Base-by-base conservation (phyloP, 2,113 vertebrate genomes). In the Ceyx cyanopectus region DNA sequence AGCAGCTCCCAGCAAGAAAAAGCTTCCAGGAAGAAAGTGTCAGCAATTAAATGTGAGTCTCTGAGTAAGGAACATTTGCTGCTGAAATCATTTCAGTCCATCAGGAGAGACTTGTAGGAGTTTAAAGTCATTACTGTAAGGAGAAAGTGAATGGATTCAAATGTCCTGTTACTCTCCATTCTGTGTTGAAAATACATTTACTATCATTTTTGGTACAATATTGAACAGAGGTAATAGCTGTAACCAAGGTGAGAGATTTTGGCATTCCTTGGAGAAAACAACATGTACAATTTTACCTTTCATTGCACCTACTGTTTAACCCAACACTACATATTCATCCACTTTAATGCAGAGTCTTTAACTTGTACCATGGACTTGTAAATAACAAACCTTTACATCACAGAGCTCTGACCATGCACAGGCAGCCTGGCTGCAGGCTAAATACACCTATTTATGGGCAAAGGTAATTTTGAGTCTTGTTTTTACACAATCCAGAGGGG, bases 1-100 rank as follows among this genome's bases (percentile, higher is more conserved):
- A 40, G 85, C 56, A 94, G 87, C 76, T 68, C 58, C 78, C 74
- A 92, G 85, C 27, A 5, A 65, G 66, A 90, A 83, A 89, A 83
- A 89, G 81, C 87, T 60, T 70, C 70, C 70, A 70, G 48, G 9
- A 69, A 57, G 72, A 80, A 46, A 37, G 65, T 0, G 4, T 27
- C 84, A 82, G 85, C 81, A 79, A 67, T 43, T 69, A 62, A 87
- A 65, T 0, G 1, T 21, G 56, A 93, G 45, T 45, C 40, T 79
- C 63, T 9, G 14, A 77, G 34, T 46, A 79, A 87, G 30, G 67
- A 89, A 88, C n/a, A 45, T 87, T n/a, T 62, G 34, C 70, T 87
- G 77, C 60, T 60, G 67, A 87, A 91, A 85, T 77, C 0, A 74
- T 37, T 85, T 76, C 70, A 69, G 74, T 58, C 40, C 43, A 51